phyloP scores from a whole-genome alignment of 2,797 vertebrate species.

The Notolepis coatsorum region DNA sequence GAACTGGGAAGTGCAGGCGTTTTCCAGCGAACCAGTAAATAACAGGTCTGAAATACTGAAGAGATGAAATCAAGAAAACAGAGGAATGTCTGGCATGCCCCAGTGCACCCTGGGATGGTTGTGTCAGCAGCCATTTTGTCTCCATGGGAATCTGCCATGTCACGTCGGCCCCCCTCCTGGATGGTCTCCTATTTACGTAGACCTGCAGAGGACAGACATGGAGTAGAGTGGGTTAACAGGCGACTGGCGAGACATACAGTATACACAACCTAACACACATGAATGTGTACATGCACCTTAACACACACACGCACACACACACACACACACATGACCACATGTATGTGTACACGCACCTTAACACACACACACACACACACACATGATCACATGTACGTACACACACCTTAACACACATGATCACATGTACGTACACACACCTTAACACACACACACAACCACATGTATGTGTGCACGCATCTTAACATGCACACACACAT shows the following conservation, averaged over 20 bases:
- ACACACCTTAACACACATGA: not conserved
- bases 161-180: constrained; percentile 37
- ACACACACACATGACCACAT: not conserved
- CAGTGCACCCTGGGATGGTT: constrained; percentile 38
- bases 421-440: no score
- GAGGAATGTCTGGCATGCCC: constrained; percentile 49
- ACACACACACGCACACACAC: constrained; percentile 18
- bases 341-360: not conserved
- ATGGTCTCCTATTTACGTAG: constrained; percentile 80
- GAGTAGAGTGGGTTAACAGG: constrained; percentile 31
- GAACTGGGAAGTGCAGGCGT: constrained; percentile 48
- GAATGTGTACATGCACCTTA: constrained; percentile 6
- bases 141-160: constrained; percentile 58
- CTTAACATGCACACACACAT: not conserved
- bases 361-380: constrained; percentile 21
- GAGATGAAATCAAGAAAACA: constrained; percentile 41
- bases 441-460: not conserved
- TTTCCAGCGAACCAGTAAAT: constrained; percentile 62
- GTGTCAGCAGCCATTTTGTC: constrained; percentile 60
- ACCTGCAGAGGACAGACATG: constrained; percentile 71
- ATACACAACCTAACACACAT: not conserved
- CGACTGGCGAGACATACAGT: not conserved
- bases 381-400: not conserved
- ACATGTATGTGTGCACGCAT: no score
- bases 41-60: constrained; percentile 60